Conservation (phyloP, 2,797 vertebrate genomes). For the Stomatorhinus walkeri region DNA sequence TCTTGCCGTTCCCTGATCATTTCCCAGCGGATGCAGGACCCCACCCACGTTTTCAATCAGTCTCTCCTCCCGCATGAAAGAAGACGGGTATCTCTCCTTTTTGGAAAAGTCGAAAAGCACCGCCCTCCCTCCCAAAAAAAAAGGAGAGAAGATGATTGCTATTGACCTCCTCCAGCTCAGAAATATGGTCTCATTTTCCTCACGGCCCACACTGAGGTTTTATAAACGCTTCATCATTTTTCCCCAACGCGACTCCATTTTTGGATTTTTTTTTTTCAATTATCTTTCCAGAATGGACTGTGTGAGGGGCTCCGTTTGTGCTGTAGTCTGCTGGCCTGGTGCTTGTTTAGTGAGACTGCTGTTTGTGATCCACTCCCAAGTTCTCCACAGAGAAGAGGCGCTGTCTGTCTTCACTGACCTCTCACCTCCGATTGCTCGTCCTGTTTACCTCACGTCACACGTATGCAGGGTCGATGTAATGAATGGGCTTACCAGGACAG, state of each 20-base stretch:
- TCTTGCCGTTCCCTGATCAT: not conserved
- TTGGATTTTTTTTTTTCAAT: slow-evolving; percentile 40
- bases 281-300: slow-evolving; percentile 41
- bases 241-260: slow-evolving; percentile 47
- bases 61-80: slow-evolving; percentile 20
- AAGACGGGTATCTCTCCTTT: slow-evolving; percentile 34
- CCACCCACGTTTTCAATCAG: slow-evolving; percentile 34
- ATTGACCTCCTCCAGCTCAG: slow-evolving; percentile 21
- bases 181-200: slow-evolving; percentile 36
- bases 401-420: slow-evolving; percentile 52
- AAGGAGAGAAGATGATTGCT: not conserved
- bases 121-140: not conserved
- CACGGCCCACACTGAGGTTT: slow-evolving; percentile 43
- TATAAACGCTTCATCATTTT: slow-evolving; percentile 54
- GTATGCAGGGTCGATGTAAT: slow-evolving; percentile 16
- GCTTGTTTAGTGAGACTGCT: slow-evolving; percentile 54
- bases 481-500: not conserved
- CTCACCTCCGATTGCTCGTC: slow-evolving; percentile 38
- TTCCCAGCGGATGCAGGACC: not conserved
- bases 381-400: slow-evolving; percentile 52
- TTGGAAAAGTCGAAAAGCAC: slow-evolving; percentile 22
- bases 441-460: slow-evolving; percentile 42
- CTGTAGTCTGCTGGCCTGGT: slow-evolving; percentile 39
- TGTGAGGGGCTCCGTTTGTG: slow-evolving; percentile 50
- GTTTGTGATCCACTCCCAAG: slow-evolving; percentile 41